Base-by-base conservation (phyloP, 2,113 vertebrate species). In the Hyaena hyaena region DNA sequence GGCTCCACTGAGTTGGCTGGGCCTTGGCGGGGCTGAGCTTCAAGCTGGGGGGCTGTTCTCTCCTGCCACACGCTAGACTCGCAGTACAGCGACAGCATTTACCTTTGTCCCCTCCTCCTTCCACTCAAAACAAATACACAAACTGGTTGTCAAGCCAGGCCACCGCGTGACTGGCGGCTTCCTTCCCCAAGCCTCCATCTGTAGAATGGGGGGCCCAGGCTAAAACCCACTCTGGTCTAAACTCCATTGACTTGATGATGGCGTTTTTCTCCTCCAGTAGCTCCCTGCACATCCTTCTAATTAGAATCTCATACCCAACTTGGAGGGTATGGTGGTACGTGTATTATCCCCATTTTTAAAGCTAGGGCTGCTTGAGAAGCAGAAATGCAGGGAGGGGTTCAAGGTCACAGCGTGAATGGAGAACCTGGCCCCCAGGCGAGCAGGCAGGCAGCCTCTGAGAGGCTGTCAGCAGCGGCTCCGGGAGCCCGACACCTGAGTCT, bases 361-460 rank as follows among this genome's bases (percentile, higher is more conserved):
- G 39, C 58, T 93, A 10, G 50, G 24, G 24, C 33, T 81, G 66
- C n/a, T 45, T 26, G 4, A 82, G 79, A 50, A 90, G 65, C 53
- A n/a, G 65, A 35, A 21, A 48, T 17, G 8, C 10, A 53, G 7
- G 28, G 63, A 63, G 11, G 53, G 63, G 71, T 35, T 89, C 92
- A 84, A 96, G 65, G 95, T 93, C 86, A 90, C 45, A 23, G 21
- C 5, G 4, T 7, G 21, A 50, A 9, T 6, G 23, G 53, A 45
- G 71, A 81, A 16, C 21, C 10, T 17, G 9, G 39, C 39, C 66
- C 55, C 43, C 45, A 26, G 53, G n/a, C 68, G 31, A 66, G 71
- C 50, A 1, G 10, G 66, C 76, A 6, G 6, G 55, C 24, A 0
- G 53, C 50, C 55, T n/a, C 71, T 0, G 15, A 15, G 2, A 80